Percentiles rank a stretch among this genome's conserved stretches.
Evolutionary conservation across 2,113 vertebrate genomes (phyloP).

Genomic region (Coreoperca whiteheadi): DNA sequence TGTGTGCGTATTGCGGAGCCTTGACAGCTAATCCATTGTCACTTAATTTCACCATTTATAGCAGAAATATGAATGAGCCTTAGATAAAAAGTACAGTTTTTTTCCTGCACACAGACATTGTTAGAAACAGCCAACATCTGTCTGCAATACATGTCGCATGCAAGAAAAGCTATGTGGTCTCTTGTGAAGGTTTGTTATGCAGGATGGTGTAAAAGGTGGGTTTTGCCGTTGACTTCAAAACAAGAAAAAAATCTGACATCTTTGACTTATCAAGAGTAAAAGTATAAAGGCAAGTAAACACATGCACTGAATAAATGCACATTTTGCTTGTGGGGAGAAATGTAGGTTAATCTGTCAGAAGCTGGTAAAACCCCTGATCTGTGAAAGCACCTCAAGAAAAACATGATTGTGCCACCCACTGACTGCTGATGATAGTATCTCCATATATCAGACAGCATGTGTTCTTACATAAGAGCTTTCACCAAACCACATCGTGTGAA

Average conservation of each 20-base stretch:
- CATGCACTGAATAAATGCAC: slow-evolving; percentile 5
- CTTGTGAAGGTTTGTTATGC: not conserved
- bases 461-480: slow-evolving; percentile 44
- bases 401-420: slow-evolving; percentile 29
- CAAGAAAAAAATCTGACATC: not conserved
- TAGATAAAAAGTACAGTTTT: not conserved
- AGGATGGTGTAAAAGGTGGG: not conserved
- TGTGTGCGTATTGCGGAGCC: not conserved
- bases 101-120: not conserved
- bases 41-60: slow-evolving; percentile 21
- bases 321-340: slow-evolving; percentile 12
- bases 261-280: not conserved
- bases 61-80: slow-evolving; percentile 22
- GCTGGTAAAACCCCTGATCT: slow-evolving; percentile 34
- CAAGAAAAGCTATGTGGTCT: not conserved
- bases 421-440: slow-evolving; percentile 47
- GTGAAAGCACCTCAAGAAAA: slow-evolving; percentile 24
- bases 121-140: slow-evolving; percentile 6
- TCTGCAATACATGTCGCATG: not conserved
- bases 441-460: slow-evolving; percentile 24
- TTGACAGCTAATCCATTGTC: slow-evolving; percentile 14
- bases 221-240: slow-evolving; percentile 3
- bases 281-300: not conserved
- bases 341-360: slow-evolving; percentile 46
- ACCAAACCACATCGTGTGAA: slow-evolving; percentile 19